phyloP scores from a whole-genome alignment of 35 echinoderm and acorn worm genomes.

The Amphiura filiformis region DNA sequence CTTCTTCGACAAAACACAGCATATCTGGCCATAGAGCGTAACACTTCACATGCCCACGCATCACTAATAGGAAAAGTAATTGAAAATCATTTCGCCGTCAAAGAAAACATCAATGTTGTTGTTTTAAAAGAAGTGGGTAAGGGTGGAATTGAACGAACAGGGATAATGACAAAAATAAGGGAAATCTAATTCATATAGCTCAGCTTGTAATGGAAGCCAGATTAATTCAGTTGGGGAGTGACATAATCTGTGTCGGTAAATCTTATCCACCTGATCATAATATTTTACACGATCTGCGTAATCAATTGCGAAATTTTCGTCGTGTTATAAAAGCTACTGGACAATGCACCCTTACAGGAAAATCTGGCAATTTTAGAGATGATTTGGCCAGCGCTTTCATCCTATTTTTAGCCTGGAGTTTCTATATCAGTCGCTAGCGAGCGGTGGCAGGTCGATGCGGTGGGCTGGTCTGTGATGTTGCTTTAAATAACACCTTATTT shows the following conservation, averaged over 20 bases:
- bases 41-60: conserved; percentile 16
- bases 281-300: not conserved
- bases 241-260: not conserved
- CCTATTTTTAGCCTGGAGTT: not conserved
- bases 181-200: conserved; percentile 1
- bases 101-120: not conserved
- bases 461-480: too few species aligned
- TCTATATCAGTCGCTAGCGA: too few species aligned
- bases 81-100: not conserved
- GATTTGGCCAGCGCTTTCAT: conserved; percentile 8
- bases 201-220: not conserved
- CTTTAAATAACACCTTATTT: too few species aligned
- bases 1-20: not conserved
- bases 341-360: not conserved
- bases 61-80: not conserved
- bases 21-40: not conserved
- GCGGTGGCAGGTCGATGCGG: too few species aligned
- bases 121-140: not conserved
- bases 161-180: conserved; percentile 19
- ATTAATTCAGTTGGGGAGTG: not conserved
- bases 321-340: not conserved
- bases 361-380: not conserved
- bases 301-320: conserved; percentile 1
- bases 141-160: not conserved
- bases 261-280: too few species aligned